These are phyloP conservation scores for Dynastes hyllus DNA, from an alignment of 2,888 invertebrate genomes.

Conservation along the genomic window DNA sequence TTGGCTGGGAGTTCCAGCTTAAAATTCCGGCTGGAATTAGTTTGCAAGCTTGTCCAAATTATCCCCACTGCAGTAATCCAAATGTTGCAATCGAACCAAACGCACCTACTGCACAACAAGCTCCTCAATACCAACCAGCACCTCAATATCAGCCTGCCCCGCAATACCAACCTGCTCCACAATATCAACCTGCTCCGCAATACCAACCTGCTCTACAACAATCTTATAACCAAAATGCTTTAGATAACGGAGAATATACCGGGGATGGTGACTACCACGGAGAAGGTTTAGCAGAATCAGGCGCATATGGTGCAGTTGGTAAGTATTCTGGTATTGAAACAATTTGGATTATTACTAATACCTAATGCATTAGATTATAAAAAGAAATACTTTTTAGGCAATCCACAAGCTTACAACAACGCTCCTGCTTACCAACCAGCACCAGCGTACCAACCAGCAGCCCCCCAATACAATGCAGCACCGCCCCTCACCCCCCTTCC, in stretches of 20 bases:
- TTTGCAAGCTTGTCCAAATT: constrained; percentile 70
- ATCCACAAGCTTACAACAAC: constrained; percentile 49
- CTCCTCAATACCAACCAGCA: constrained; percentile 54
- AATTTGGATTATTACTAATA: neutral
- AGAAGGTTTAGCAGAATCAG: constrained; percentile 70
- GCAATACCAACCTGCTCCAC: constrained; percentile 55
- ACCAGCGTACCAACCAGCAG: constrained; percentile 57
- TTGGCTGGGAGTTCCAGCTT: constrained; percentile 68
- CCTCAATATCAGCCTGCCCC: constrained; percentile 59
- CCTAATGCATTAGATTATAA: neutral
- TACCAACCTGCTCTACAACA: constrained; percentile 55
- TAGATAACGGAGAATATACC: constrained; percentile 67
- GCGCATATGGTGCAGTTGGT: constrained; percentile 60
- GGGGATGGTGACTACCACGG: constrained; percentile 70
- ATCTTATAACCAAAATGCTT: constrained; percentile 59
- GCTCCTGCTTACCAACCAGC: constrained; percentile 44
- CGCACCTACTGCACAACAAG: constrained; percentile 60
- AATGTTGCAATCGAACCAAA: constrained; percentile 67
- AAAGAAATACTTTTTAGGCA: constrained; percentile 33
- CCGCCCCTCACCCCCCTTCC: too few relatives aligned
- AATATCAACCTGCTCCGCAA: constrained; percentile 55
- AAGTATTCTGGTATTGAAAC: neutral
- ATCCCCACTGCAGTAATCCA: constrained; percentile 69
- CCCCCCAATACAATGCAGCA: constrained; percentile 57
- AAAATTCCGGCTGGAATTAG: constrained; percentile 69